Evolutionary conservation across 1,140 invertebrate species (phyloP).

Genomic region (Elymnias hypermnestra): DNA sequence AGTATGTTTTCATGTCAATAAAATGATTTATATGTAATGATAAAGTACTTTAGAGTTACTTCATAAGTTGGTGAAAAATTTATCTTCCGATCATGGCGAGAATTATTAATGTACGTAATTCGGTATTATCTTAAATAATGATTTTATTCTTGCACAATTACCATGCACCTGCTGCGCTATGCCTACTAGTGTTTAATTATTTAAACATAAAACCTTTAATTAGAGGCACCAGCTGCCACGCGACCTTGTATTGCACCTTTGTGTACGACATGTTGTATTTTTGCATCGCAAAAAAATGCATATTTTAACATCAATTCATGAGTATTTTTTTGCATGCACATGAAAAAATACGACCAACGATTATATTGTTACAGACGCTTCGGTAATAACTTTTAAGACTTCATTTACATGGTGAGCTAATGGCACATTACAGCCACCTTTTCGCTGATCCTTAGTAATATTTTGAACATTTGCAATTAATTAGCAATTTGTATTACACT

Average conservation of each 20-base stretch:
- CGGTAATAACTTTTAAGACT: conserved; percentile 12
- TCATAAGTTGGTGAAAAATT: neutral
- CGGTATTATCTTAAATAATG: conserved; percentile 61
- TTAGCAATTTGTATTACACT: too few relatives aligned
- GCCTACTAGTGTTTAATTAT: conserved; percentile 60
- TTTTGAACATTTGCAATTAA: too few relatives aligned
- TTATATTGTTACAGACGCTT: conserved; percentile 25
- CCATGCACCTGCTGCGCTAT: conserved; percentile 43
- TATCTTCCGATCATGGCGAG: neutral
- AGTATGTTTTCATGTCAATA: too few relatives aligned
- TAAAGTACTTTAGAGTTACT: too few relatives aligned
- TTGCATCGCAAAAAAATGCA: conserved; percentile 57
- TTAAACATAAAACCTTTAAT: conserved; percentile 73
- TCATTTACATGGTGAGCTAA: conserved; percentile 24
- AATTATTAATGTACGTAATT: conserved; percentile 46
- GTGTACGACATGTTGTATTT: conserved; percentile 47
- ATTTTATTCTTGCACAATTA: conserved; percentile 62
- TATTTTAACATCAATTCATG: conserved; percentile 49
- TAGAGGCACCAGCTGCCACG: conserved; percentile 55
- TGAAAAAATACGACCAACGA: conserved; percentile 17
- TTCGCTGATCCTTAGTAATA: neutral
- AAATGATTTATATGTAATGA: too few relatives aligned
- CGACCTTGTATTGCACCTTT: conserved; percentile 69
- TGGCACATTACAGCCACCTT: conserved; percentile 8
- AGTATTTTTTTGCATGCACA: conserved; percentile 17